phyloP scores from a whole-genome alignment of 2,797 vertebrate species.

The Peromyscus aztecus region DNA sequence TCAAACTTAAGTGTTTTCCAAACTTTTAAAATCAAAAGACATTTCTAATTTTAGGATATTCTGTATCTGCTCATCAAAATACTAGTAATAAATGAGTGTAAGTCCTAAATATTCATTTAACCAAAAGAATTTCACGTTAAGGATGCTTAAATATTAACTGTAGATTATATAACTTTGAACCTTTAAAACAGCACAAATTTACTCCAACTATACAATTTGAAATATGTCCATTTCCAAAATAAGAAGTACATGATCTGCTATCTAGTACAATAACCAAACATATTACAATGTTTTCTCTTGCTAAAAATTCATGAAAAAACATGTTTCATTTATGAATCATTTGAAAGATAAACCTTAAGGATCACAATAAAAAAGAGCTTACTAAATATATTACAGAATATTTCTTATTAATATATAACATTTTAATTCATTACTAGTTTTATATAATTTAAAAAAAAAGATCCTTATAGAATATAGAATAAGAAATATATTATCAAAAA shows the following conservation, averaged over 20 bases:
- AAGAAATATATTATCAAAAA: not conserved
- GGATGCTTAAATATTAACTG: not conserved
- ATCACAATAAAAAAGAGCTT: not conserved
- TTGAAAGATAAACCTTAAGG: not conserved
- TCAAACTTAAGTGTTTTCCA: not conserved
- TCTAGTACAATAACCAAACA: not conserved
- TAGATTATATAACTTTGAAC: not conserved
- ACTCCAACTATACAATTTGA: not conserved
- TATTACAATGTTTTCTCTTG: not conserved
- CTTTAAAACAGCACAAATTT: not conserved
- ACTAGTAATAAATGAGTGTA: not conserved
- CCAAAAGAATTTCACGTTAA: not conserved
- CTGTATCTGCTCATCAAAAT: not conserved
- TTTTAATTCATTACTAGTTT: not conserved
- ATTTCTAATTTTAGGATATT: not conserved
- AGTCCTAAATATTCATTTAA: not conserved
- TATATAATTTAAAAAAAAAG: too few species aligned
- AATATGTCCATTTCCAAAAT: not conserved
- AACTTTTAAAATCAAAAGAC: not conserved
- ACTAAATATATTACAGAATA: not conserved
- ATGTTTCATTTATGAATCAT: not conserved
- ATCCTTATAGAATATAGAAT: not conserved
- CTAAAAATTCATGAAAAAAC: not conserved
- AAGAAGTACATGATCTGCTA: not conserved
- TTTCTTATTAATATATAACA: not conserved